Evolutionary conservation across 2,113 vertebrate genomes (phyloP).

Genomic region (Orthonyx spaldingii): DNA sequence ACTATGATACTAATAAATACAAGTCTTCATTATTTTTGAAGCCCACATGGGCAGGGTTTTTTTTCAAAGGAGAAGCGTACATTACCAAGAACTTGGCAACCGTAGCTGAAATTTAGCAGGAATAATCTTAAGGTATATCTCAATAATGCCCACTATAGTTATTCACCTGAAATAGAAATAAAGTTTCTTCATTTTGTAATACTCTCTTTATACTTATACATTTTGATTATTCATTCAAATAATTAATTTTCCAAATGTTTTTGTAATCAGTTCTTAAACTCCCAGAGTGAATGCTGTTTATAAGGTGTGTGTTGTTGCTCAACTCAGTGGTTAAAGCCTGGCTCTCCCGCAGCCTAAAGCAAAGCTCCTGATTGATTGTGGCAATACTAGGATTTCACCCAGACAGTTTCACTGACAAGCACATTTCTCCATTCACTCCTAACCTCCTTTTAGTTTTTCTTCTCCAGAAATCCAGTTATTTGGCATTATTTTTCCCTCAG

Average conservation of each 20-base stretch:
- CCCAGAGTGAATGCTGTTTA: background rate
- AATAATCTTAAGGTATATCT: background rate
- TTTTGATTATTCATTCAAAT: background rate
- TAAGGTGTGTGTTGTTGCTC: background rate
- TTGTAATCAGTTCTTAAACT: background rate
- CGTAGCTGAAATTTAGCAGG: background rate
- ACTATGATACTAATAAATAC: background rate
- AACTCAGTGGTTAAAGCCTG: background rate
- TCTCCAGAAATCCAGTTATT: background rate
- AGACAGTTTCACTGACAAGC: background rate
- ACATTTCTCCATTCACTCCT: background rate
- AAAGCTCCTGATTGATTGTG: background rate
- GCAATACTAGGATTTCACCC: background rate
- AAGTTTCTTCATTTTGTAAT: background rate
- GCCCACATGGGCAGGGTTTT: background rate
- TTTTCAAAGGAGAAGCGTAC: background rate
- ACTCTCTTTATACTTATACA: background rate
- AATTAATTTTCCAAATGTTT: background rate
- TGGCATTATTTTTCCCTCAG: slow-evolving; percentile 18
- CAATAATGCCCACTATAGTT: background rate
- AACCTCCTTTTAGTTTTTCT: background rate
- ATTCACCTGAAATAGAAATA: background rate
- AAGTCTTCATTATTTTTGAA: background rate
- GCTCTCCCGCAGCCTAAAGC: background rate
- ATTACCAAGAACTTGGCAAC: background rate